Conservation (phyloP, 2,888 invertebrate species). For the Noctua pronuba region DNA sequence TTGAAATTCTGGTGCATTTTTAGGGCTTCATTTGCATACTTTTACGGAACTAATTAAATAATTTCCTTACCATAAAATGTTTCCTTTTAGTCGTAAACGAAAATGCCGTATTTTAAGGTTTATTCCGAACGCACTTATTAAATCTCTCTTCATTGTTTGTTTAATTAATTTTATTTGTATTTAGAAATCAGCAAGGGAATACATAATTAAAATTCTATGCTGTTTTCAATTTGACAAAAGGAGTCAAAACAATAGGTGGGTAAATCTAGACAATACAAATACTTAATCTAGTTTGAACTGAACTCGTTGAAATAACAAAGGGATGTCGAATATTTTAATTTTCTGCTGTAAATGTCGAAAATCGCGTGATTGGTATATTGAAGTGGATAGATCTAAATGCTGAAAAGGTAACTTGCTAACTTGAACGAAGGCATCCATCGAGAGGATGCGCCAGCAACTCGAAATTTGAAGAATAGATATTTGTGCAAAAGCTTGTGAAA, state of each 20-base stretch:
- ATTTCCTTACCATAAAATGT: constrained; percentile 32
- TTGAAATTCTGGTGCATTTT: constrained; percentile 31
- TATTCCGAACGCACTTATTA: constrained; percentile 37
- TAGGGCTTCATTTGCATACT: constrained; percentile 46
- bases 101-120: constrained; percentile 17
- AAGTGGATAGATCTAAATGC: background rate
- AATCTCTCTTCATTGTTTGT: constrained; percentile 32
- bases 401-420: background rate
- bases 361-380: background rate
- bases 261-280: constrained; percentile 33
- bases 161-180: constrained; percentile 28
- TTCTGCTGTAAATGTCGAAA: background rate
- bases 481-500: too few relatives aligned
- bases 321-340: background rate
- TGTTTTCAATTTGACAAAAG: constrained; percentile 38
- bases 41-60: constrained; percentile 42
- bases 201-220: constrained; percentile 20
- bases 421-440: background rate
- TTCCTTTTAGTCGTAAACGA: background rate
- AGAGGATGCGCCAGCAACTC: background rate
- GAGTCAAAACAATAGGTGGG: constrained; percentile 33
- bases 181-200: constrained; percentile 17
- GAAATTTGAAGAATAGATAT: background rate
- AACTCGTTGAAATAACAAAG: constrained; percentile 6
- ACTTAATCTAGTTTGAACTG: constrained; percentile 25